Evolutionary conservation across 2,113 vertebrate genomes (phyloP).

Genomic region (Planiliza haematocheilus): DNA sequence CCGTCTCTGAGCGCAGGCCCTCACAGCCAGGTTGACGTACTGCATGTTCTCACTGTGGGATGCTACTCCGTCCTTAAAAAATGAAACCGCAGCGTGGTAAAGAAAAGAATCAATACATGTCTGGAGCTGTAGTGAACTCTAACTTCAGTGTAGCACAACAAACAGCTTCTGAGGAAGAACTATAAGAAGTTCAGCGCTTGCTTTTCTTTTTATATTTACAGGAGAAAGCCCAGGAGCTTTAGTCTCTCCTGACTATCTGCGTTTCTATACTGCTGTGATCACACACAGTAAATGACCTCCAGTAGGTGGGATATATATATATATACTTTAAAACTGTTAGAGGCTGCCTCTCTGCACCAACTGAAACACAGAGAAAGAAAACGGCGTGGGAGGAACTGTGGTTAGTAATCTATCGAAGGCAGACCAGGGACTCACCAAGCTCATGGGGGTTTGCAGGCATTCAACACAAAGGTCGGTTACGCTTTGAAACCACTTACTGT

Average conservation of each 20-base stretch:
- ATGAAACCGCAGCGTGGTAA: too few species aligned
- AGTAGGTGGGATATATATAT: slow-evolving; percentile 7
- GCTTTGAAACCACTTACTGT: not conserved
- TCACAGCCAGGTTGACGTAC: slow-evolving; percentile 89
- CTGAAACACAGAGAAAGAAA: not conserved
- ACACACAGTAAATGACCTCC: not conserved
- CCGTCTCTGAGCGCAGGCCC: slow-evolving; percentile 73
- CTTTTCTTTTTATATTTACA: not conserved
- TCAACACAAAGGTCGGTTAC: not conserved
- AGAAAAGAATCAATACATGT: too few species aligned
- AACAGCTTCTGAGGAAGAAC: not conserved
- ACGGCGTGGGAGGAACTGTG: not conserved
- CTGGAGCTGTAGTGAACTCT: too few species aligned
- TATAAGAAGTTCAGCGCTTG: not conserved
- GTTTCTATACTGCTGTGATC: not conserved
- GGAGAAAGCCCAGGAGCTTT: not conserved
- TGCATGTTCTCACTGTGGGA: slow-evolving; percentile 90
- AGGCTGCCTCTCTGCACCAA: not conserved
- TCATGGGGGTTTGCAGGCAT: not conserved
- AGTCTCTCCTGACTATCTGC: not conserved
- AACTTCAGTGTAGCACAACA: too few species aligned
- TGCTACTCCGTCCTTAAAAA: slow-evolving; percentile 82
- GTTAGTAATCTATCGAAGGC: not conserved
- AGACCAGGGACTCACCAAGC: not conserved
- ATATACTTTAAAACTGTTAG: too few species aligned